Base-by-base conservation (phyloP, 1,140 invertebrate species). In the Papilio aristodemus region DNA sequence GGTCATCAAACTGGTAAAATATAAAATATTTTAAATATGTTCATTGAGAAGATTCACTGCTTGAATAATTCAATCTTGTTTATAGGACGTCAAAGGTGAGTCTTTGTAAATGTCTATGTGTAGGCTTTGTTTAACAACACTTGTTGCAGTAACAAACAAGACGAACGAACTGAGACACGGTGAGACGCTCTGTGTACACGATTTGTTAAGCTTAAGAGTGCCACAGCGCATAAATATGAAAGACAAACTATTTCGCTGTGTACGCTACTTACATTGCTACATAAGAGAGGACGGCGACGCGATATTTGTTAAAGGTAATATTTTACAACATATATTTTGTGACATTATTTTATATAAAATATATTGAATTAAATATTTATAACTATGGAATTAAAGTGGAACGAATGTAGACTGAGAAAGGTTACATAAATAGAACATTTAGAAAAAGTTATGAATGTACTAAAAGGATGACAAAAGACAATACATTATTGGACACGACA, bases 91-190 rank as follows among this genome's bases (percentile, higher is more conserved):
- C 17, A n/a, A 60, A 60, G 36, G 58, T 62, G 37, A 58, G 10
- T 14, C 37, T 62, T 39, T 22, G 59, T 62, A 17, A 38, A 38
- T 64, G 32, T 22, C 22, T 13, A 27, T 19, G 39, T 46, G 17
- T 62, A 17, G 14, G n/a, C 37, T 14, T 46, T n/a, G 17, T 25
- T 39, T 27, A 46, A 66, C 41, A 66, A 32, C 57, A 66, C 63
- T 66, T 50, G 39, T 66, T 50, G 63, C 22, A 46, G 22, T 43
- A 22, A 66, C 41, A 50, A 66, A 66, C 41, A 66, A 66, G 63
- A 36, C 25, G 57, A 17, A 46, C 39, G 36, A 36, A 46, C 41
- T 43, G 38, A 37, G 27, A 39, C 37, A 39, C 37, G 22, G 19
- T 10, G 13, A 63, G 36, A 66, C 13, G 39, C 22, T 41, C n/a